Base-by-base conservation (phyloP, 2,113 vertebrate genomes). In the Esox niger region DNA sequence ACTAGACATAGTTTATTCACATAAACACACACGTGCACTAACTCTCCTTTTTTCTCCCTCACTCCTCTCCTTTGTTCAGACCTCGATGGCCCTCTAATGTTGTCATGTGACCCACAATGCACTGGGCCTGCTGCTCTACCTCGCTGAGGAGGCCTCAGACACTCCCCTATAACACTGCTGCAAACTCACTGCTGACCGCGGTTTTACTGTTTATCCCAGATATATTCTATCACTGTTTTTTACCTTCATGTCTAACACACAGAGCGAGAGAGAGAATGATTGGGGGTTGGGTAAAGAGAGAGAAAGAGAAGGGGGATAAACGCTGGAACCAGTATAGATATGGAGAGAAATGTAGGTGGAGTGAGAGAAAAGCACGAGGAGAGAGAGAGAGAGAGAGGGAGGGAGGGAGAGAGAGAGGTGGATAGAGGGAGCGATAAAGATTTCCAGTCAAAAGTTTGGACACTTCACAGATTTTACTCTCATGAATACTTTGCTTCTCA, bases 381-480 rank as follows among this genome's bases (percentile, higher is more conserved):
- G 2, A 29, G 25, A 56, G 54, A 56, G 54, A 27, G 54, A 11
- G 54, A 56, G 21, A 29, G 15, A 66, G 21, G 33, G 21, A 54
- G 21, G 33, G 29, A 35, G 30, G 15, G 21, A 11, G 46, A 49
- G 7, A 23, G 0, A 32, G n/a, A 69, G 8, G 55, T 2, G 46
- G n/a, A 35, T 2, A 2, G 55, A 21, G 47, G 1, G 58, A 84
- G 9, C 6, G n/a, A n/a, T n/a, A n/a, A n/a, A n/a, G n/a, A n/a
- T n/a, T n/a, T n/a, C n/a, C n/a, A n/a, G n/a, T n/a, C n/a, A n/a
- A n/a, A n/a, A n/a, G n/a, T n/a, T n/a, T n/a, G n/a, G n/a, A n/a
- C n/a, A n/a, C n/a, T n/a, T n/a, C n/a, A n/a, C n/a, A n/a, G n/a
- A n/a, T n/a, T n/a, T n/a, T n/a, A n/a, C n/a, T n/a, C n/a, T n/a